phyloP scores from a whole-genome alignment of 2,888 invertebrate species.

The Thera britannica region DNA sequence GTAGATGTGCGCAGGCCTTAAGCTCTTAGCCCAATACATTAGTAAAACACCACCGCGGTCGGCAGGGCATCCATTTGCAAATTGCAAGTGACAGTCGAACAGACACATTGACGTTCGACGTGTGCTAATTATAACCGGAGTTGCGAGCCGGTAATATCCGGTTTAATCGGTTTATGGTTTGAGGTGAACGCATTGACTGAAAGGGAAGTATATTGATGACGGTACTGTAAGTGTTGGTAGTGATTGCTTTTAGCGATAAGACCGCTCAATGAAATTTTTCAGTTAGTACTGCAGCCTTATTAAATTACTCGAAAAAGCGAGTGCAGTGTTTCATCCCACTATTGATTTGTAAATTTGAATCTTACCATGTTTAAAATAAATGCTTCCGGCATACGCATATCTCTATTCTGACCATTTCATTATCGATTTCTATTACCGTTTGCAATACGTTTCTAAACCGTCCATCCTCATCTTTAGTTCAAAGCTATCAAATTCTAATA shows the following conservation, averaged over 20 bases:
- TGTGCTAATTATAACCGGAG: slow-evolving; percentile 32
- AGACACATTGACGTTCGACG: slow-evolving; percentile 38
- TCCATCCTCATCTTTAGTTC: slow-evolving; percentile 38
- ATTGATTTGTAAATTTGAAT: too few relatives aligned
- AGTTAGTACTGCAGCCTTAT: too few relatives aligned
- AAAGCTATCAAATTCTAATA: slow-evolving; percentile 60
- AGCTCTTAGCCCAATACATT: neutral
- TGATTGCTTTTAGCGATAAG: too few relatives aligned
- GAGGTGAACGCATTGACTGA: neutral
- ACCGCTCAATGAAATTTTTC: too few relatives aligned
- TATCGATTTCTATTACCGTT: slow-evolving; percentile 34
- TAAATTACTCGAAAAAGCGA: too few relatives aligned
- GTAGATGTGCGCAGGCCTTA: too few relatives aligned
- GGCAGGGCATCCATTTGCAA: slow-evolving; percentile 20
- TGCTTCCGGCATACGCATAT: neutral
- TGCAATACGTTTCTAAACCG: slow-evolving; percentile 47
- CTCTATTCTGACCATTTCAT: neutral
- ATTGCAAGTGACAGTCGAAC: slow-evolving; percentile 35
- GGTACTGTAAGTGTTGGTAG: too few relatives aligned
- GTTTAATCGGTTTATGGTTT: slow-evolving; percentile 15
- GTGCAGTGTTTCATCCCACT: too few relatives aligned
- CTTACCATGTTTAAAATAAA: neutral
- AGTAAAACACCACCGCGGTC: neutral
- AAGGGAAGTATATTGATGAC: neutral
- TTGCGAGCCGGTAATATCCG: slow-evolving; percentile 23